Percentiles rank a stretch among this genome's conserved stretches.
Evolutionary conservation across 1,140 invertebrate genomes (phyloP).

Genomic region (Pseudachorutes palmiensis): DNA sequence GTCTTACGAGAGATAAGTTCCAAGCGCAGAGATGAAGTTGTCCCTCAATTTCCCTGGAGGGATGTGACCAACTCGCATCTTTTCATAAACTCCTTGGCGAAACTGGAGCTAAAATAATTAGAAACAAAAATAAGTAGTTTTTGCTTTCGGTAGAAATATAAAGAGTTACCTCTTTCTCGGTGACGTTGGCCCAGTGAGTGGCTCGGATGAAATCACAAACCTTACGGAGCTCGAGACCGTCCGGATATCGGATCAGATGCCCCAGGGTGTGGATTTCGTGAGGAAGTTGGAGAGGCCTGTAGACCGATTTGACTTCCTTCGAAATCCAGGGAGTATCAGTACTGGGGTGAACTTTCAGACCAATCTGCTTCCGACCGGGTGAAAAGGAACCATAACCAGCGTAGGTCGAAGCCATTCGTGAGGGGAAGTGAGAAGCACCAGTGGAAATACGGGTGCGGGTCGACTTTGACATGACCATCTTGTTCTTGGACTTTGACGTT

Average conservation of each 20-base stretch:
- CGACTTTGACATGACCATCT: too few species aligned
- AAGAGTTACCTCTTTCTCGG: slow-evolving; percentile 8
- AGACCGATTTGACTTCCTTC: not conserved
- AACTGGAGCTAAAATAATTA: not conserved
- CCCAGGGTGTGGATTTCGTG: slow-evolving; percentile 3
- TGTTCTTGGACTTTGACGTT: too few species aligned
- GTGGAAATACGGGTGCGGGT: too few species aligned
- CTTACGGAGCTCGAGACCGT: slow-evolving; percentile 14
- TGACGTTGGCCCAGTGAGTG: slow-evolving; percentile 14
- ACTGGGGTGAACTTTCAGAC: not conserved
- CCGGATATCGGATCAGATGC: not conserved
- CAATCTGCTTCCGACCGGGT: too few species aligned
- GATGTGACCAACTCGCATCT: not conserved
- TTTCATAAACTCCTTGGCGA: not conserved
- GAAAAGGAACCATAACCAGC: too few species aligned
- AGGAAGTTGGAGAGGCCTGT: slow-evolving; percentile 12
- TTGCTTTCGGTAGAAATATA: too few species aligned
- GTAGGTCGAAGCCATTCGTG: too few species aligned
- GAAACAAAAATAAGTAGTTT: not conserved
- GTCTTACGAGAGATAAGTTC: not conserved
- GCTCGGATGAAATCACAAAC: slow-evolving; percentile 16
- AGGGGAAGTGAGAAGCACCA: too few species aligned
- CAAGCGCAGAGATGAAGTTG: not conserved
- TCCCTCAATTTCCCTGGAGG: not conserved
- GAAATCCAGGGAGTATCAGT: not conserved